Percentiles rank a stretch among this genome's conserved stretches.
Evolutionary conservation across 2,797 vertebrate species (phyloP).

Genomic region (Chelonia mydas): DNA sequence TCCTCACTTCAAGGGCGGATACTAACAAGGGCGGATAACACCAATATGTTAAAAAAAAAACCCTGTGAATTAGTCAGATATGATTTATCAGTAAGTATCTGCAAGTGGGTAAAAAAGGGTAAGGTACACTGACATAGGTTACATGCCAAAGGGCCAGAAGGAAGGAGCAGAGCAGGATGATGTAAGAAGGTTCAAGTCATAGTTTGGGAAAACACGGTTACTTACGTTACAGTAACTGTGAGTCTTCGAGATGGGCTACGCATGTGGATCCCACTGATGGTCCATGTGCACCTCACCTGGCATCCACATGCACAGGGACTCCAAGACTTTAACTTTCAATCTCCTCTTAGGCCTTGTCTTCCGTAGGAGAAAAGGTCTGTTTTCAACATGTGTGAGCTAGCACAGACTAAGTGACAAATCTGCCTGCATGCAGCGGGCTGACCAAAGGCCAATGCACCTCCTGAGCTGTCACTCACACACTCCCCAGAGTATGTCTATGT

Average conservation of each 20-base stretch:
- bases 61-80: not conserved
- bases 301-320: no score
- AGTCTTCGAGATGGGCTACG: no score
- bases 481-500: not conserved
- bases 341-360: not conserved
- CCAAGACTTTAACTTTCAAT: not conserved
- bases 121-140: not conserved
- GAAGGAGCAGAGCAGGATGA: not conserved
- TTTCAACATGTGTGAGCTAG: not conserved
- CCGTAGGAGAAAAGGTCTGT: not conserved
- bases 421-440: not conserved
- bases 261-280: no score
- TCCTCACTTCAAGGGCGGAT: not conserved
- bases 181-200: not conserved
- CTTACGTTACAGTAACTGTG: no score
- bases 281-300: no score
- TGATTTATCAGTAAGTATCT: not conserved
- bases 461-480: not conserved
- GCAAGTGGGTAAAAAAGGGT: not conserved
- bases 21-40: accelerated
- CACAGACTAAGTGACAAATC: not conserved
- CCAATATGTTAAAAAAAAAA: not conserved
- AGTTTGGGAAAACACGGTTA: no score
- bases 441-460: not conserved
- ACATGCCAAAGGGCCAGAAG: not conserved